Evolutionary conservation across 2,888 invertebrate species (phyloP).

Genomic region (Rhagium mordax): DNA sequence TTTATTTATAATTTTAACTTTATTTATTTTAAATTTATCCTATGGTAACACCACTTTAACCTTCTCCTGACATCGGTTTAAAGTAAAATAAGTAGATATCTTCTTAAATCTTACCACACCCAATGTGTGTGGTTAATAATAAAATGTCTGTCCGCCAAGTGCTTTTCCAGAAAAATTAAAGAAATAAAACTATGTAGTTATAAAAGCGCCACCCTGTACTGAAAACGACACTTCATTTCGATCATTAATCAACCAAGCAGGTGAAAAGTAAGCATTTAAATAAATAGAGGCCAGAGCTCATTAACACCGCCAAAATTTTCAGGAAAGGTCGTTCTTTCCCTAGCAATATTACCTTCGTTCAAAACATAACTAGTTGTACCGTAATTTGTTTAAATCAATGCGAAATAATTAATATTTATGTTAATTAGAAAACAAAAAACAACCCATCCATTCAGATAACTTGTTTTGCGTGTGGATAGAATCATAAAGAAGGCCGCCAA

Average conservation of each 20-base stretch:
- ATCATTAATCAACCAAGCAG: not conserved
- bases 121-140: too few relatives aligned
- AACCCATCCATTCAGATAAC: not conserved
- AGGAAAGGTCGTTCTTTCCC: not conserved
- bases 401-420: not conserved
- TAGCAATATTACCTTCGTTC: not conserved
- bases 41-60: too few relatives aligned
- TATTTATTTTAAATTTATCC: too few relatives aligned
- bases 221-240: not conserved
- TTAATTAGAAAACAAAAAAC: constrained; percentile 1
- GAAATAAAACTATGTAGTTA: too few relatives aligned
- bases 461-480: not conserved
- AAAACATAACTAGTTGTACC: not conserved
- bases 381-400: not conserved
- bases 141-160: too few relatives aligned
- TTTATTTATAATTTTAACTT: too few relatives aligned
- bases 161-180: too few relatives aligned
- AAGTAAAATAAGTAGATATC: too few relatives aligned
- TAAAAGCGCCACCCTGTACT: not conserved
- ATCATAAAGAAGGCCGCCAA: constrained; percentile 20
- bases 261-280: not conserved
- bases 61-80: too few relatives aligned
- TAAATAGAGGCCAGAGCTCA: not conserved
- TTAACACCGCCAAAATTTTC: not conserved
- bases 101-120: too few relatives aligned